Base-by-base conservation (phyloP, 2,888 invertebrate genomes). In the Argyra leucocephala region DNA sequence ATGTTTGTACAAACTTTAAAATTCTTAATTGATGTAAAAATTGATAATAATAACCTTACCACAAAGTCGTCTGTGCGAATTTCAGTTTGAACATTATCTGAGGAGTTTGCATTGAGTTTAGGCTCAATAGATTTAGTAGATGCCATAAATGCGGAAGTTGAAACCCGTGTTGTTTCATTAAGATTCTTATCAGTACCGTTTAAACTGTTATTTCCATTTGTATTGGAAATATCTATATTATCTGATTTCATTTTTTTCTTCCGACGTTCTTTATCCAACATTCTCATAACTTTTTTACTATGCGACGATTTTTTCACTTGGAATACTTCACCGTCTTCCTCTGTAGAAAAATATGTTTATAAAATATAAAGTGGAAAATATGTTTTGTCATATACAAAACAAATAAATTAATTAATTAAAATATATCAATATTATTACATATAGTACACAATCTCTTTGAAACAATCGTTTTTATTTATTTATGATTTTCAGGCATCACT, bases 261-360 rank as follows among this genome's bases (percentile, higher is more conserved):
- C 10, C 78, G 75, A 66, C 87, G 86, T 76, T 92, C 91, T 78
- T 88, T 89, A 75, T 92, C 91, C 74, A 90, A 81, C 76, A 90
- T 88, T 76, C 90, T 89, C 82, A 92, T 89, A 65, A 95, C 84
- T 77, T 90, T 87, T 79, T 94, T 91, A 80, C 95, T 95, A 75
- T 95, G 91, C 10, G 92, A 93, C 10, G 96, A 95, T 80, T 96
- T 96, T 79, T 93, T 95, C 63, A 97, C 92, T 84, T 95, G 91
- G 80, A 97, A 96, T 64, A 91, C 88, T 81, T 95, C 95, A 26
- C 87, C 90, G 76, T 91, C 91, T 74, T 90, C 91, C 81, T 82
- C 78, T 83, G 73, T 9, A 71, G 74, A 62, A 63, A 66, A 60
- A 65, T 58, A 63, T 66, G 36, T 57, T 58, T 58, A 15, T 22